Evolutionary conservation across 2,113 vertebrate genomes (phyloP).

Genomic region (Corythornis vintsioides): DNA sequence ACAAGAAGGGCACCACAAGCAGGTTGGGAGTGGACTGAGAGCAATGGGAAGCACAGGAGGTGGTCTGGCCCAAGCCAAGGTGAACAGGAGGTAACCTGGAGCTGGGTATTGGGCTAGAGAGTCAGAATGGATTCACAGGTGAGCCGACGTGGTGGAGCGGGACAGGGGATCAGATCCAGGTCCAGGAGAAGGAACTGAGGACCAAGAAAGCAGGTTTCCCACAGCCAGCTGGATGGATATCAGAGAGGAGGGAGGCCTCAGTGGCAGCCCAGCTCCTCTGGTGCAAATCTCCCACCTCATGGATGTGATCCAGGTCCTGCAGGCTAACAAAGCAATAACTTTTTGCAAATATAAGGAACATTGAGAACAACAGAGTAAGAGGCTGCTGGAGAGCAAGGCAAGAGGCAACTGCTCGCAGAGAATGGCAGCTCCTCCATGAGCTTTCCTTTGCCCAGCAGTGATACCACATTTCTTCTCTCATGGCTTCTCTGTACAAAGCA

Average conservation of each 20-base stretch:
- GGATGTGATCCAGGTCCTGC: not conserved
- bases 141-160: rapidly evolving
- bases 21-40: not conserved
- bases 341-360: not conserved
- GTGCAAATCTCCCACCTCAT: not conserved
- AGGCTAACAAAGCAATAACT: not conserved
- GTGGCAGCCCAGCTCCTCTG: not conserved
- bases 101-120: not conserved
- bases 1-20: not conserved
- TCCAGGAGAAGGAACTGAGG: not conserved
- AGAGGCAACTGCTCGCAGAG: not conserved
- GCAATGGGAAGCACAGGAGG: not conserved
- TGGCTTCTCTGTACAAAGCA: rapidly evolving
- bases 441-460: not conserved
- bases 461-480: not conserved
- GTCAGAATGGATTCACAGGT: not conserved
- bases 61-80: not conserved
- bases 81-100: not conserved
- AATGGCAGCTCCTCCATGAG: not conserved
- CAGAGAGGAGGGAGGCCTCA: not conserved
- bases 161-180: not conserved
- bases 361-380: rapidly evolving
- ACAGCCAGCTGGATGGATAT: constrained; percentile 4
- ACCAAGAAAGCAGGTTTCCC: not conserved
- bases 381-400: not conserved